Conservation (phyloP, 1,140 invertebrate genomes). For the Propsilocerus akamusi region DNA sequence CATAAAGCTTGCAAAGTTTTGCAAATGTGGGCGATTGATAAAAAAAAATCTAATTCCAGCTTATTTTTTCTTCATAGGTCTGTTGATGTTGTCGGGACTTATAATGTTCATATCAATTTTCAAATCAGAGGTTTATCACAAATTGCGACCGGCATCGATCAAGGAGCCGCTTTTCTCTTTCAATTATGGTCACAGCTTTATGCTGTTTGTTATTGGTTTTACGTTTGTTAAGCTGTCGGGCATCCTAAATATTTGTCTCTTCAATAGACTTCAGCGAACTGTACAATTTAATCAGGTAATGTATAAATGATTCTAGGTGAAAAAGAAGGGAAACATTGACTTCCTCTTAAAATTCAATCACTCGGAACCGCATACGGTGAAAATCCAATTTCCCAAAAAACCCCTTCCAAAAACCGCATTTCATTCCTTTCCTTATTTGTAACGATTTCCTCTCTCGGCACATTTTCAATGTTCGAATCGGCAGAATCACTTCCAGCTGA, state of each 20-base stretch:
- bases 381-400: too few species aligned
- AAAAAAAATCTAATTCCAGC: too few species aligned
- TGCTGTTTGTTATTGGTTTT: conserved; percentile 67
- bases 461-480: too few species aligned
- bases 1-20: too few species aligned
- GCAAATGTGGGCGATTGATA: too few species aligned
- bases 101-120: conserved; percentile 86
- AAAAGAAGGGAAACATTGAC: too few species aligned
- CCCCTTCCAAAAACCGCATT: too few species aligned
- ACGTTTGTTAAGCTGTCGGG: conserved; percentile 66
- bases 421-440: neutral
- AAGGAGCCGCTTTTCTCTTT: conserved; percentile 67
- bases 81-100: conserved; percentile 71
- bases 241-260: conserved; percentile 69
- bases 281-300: neutral
- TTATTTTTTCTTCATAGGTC: too few species aligned
- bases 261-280: conserved; percentile 50
- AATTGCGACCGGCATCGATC: conserved; percentile 58
- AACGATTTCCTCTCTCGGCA: neutral
- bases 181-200: conserved; percentile 71
- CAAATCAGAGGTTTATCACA: conserved; percentile 74
- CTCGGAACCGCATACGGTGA: too few species aligned
- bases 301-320: too few species aligned
- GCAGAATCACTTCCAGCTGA: neutral
- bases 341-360: too few species aligned